A percentile compares a stretch with the other conserved stretches of the same genome.
These are phyloP conservation scores for Drosophila limbata DNA, from an alignment of 2,888 invertebrate species.

Conservation along the genomic window DNA sequence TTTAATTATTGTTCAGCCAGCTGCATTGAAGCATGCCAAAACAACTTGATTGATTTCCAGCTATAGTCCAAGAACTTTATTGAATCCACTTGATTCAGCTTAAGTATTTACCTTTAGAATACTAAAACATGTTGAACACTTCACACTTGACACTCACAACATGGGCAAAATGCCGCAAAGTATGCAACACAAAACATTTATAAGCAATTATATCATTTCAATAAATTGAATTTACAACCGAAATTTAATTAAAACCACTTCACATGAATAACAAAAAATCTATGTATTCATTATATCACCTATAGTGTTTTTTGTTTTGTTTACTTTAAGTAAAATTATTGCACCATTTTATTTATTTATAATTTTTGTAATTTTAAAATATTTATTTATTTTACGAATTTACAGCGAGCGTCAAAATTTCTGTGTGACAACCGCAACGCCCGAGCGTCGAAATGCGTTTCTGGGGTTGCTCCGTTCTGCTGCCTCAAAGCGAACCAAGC, in stretches of 20 bases:
- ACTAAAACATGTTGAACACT: constrained; percentile 29
- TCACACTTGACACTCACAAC: constrained; percentile 1
- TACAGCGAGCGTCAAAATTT: constrained; percentile 48
- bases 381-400: constrained; percentile 22
- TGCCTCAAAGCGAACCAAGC: constrained; percentile 14
- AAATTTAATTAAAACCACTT: constrained; percentile 3
- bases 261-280: constrained; percentile 6
- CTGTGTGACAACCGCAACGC: constrained; percentile 81
- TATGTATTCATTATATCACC: background rate
- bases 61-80: background rate
- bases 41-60: constrained; percentile 15
- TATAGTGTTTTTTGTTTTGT: constrained; percentile 18
- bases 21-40: constrained; percentile 24
- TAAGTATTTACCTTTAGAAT: constrained; percentile 28
- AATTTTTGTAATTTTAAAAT: constrained; percentile 12
- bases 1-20: constrained; percentile 43
- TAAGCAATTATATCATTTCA: constrained; percentile 7
- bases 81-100: background rate
- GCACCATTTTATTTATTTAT: constrained; percentile 26
- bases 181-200: constrained; percentile 20
- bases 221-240: background rate
- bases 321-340: constrained; percentile 42
- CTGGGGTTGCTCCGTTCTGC: constrained; percentile 81
- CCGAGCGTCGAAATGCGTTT: constrained; percentile 84
- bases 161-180: constrained; percentile 9